These are phyloP conservation scores for Porphyrio hochstetteri DNA, from an alignment of 2,113 vertebrate genomes.

Conservation along the genomic window DNA sequence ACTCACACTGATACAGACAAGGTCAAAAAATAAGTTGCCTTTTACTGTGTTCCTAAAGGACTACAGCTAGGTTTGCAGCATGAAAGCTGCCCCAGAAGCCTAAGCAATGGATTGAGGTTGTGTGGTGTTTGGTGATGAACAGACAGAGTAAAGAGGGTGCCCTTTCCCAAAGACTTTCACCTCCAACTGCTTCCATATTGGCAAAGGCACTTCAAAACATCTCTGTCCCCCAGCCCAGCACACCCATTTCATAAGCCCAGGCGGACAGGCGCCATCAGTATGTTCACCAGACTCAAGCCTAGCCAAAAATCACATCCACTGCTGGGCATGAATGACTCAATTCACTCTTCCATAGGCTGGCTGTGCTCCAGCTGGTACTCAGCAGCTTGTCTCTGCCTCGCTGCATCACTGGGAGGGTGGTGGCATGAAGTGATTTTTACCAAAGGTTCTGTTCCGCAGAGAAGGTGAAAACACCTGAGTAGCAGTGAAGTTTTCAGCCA, in stretches of 20 bases:
- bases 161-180: not conserved
- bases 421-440: not conserved
- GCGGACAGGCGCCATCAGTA: not conserved
- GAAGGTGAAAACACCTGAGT: not conserved
- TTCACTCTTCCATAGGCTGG: constrained; percentile 2
- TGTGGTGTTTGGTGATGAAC: not conserved
- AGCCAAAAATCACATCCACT: constrained; percentile 14
- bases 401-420: not conserved
- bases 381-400: not conserved
- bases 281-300: not conserved
- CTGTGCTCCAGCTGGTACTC: not conserved
- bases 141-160: not conserved
- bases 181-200: not conserved
- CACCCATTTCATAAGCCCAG: constrained; percentile 12
- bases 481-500: not conserved
- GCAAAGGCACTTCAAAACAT: not conserved
- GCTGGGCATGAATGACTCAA: not conserved
- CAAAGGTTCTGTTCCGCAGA: not conserved
- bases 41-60: not conserved
- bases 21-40: not conserved
- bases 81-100: not conserved
- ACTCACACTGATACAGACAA: not conserved
- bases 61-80: not conserved
- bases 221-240: not conserved
- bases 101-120: not conserved